Percentiles rank a stretch among this genome's conserved stretches.
Conservation (phyloP, 2,113 vertebrate genomes). For the Nycticebus coucang region DNA sequence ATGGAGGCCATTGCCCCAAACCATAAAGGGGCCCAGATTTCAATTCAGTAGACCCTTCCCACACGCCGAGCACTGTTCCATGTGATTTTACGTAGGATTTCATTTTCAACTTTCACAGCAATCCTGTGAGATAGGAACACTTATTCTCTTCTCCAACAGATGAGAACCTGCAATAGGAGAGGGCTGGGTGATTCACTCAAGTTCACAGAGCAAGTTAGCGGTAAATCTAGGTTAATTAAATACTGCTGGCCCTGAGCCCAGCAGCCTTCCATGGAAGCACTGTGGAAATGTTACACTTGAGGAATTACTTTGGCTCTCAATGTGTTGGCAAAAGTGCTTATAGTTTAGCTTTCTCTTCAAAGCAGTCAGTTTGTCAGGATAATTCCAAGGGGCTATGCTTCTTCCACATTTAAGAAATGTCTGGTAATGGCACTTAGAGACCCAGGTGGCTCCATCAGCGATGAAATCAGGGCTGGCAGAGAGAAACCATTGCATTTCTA, state of each 20-base stretch:
- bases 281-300: accelerated
- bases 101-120: neutral
- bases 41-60: neutral
- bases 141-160: neutral
- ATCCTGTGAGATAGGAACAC: accelerated
- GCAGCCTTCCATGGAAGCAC: accelerated
- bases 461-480: neutral
- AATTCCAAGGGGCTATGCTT: neutral
- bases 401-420: neutral
- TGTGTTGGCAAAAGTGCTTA: neutral
- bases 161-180: neutral
- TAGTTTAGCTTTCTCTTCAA: neutral
- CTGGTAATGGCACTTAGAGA: neutral
- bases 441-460: neutral
- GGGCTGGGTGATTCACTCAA: neutral
- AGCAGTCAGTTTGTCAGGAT: neutral
- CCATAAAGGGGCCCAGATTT: neutral
- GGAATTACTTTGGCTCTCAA: neutral
- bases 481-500: neutral
- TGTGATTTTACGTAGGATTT: neutral
- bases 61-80: accelerated
- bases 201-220: neutral
- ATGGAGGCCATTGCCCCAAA: too few relatives aligned
- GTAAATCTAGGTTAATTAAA: neutral
- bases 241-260: neutral